A percentile compares a stretch with the other conserved stretches of the same genome.
Evolutionary conservation across 2,797 vertebrate species (phyloP).

Genomic region (Vespertilio murinus): DNA sequence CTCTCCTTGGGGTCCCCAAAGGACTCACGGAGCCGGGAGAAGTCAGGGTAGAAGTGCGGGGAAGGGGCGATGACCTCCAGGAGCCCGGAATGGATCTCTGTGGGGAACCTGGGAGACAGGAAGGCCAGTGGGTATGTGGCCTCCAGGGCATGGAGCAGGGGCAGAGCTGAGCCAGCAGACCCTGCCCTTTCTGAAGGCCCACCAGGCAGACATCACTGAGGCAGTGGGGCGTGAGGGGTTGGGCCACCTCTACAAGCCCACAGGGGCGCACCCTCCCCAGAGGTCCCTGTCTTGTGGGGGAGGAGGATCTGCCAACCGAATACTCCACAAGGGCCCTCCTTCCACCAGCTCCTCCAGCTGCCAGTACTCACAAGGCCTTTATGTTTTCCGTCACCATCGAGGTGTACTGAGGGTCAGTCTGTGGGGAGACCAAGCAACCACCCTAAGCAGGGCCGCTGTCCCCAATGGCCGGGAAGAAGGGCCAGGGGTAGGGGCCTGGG

Average conservation of each 20-base stretch:
- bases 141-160: neutral
- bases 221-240: neutral
- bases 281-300: neutral
- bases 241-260: neutral
- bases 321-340: neutral
- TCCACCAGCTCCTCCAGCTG: rapidly evolving
- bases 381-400: constrained; percentile 94
- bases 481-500: neutral
- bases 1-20: constrained; percentile 98
- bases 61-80: constrained; percentile 97
- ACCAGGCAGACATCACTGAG: neutral
- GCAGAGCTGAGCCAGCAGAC: neutral
- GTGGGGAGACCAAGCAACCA: constrained; percentile 74
- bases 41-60: constrained; percentile 97
- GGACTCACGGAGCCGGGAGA: constrained; percentile 94
- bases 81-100: constrained; percentile 95
- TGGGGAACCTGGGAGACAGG: constrained; percentile 89
- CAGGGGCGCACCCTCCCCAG: neutral
- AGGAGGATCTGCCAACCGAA: too few relatives aligned
- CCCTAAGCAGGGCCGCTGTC: neutral
- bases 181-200: neutral
- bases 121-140: neutral
- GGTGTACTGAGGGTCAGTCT: constrained; percentile 96
- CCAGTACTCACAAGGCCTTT: constrained; percentile 93
- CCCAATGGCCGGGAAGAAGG: neutral